phyloP scores from a whole-genome alignment of 2,797 vertebrate species.

The Hydrophis major region DNA sequence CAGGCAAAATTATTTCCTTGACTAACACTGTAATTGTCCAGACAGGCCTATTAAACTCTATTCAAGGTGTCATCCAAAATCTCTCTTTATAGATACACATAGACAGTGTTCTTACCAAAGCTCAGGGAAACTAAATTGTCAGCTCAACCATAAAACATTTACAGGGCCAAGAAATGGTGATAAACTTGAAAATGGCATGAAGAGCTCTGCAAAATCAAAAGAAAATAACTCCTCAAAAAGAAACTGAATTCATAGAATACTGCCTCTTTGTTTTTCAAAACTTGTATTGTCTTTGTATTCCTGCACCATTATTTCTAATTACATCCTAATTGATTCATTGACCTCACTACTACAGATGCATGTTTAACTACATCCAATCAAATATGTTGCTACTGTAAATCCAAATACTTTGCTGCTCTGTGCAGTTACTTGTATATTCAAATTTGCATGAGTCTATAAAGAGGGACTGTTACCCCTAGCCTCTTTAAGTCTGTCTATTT shows the following conservation, averaged over 20 bases:
- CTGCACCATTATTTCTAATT: not conserved
- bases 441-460: not conserved
- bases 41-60: not conserved
- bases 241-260: not conserved
- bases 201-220: not conserved
- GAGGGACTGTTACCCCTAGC: not conserved
- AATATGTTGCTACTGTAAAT: not conserved
- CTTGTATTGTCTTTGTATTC: not conserved
- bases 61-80: not conserved
- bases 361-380: not conserved
- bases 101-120: not conserved
- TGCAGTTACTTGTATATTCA: not conserved
- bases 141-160: not conserved
- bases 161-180: not conserved
- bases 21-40: not conserved
- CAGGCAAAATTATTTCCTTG: not conserved
- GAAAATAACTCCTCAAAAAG: not conserved
- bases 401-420: not conserved
- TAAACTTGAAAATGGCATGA: not conserved
- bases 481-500: not conserved
- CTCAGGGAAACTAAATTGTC: not conserved
- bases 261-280: not conserved
- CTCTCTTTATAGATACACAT: not conserved
- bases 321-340: not conserved
- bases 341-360: not conserved